Evolutionary conservation across 2,113 vertebrate species (phyloP).

Genomic region (Oxyura jamaicensis): DNA sequence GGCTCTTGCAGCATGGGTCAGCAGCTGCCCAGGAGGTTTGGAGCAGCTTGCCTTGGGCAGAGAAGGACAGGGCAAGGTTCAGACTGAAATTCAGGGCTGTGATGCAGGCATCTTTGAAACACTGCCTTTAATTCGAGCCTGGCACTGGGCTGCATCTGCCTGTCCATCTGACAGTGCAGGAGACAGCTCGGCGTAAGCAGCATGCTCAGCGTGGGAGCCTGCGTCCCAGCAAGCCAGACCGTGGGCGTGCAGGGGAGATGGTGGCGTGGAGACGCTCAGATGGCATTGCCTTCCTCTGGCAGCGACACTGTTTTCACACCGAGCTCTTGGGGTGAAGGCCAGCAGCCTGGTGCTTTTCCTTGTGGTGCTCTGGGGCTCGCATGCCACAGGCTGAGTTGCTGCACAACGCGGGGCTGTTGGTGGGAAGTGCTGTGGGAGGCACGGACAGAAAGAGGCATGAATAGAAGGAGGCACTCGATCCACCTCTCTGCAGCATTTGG

Average conservation of each 20-base stretch:
- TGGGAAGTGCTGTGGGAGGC: neutral
- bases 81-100: neutral
- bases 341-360: neutral
- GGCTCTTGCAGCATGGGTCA: neutral
- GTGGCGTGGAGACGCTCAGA: fast-evolving
- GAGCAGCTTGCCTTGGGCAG: neutral
- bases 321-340: neutral
- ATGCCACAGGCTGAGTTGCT: neutral
- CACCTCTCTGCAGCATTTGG: neutral
- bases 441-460: neutral
- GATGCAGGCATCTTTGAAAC: neutral
- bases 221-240: fast-evolving
- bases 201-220: neutral
- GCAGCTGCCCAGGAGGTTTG: neutral
- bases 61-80: neutral
- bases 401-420: neutral
- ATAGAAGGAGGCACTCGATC: neutral
- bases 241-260: neutral
- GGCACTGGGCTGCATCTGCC: neutral
- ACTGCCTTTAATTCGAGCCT: neutral
- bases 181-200: neutral
- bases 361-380: neutral
- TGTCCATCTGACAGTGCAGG: fast-evolving
- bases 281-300: neutral
- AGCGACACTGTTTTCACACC: fast-evolving